Base-by-base conservation (phyloP, 2,888 invertebrate species). In the Anodontia alba region DNA sequence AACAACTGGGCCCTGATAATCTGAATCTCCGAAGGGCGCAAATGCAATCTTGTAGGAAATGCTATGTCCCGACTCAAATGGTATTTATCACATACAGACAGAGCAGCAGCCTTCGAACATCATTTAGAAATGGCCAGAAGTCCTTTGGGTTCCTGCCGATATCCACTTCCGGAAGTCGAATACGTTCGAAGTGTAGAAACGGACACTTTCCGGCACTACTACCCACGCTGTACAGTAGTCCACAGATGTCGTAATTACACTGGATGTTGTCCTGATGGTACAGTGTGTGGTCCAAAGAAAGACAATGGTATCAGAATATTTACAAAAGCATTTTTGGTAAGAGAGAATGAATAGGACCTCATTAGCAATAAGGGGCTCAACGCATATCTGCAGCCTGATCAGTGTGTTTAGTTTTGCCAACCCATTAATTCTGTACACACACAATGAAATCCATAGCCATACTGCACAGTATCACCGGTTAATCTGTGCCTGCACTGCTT, bases 161-260 rank as follows among this genome's bases (percentile, higher is more conserved):
- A 95, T 89, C 98, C 98, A 0, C 96, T 96, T 86, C 96, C 97
- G 17, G 96, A 97, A 87, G 96, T 98, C 92, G 96, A 98, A 73
- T 96, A 96, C 68, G 97, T 98, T 26, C 90, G 90, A 31, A 96
- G 96, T 73, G 95, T 96, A 36, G 96, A 97, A 82, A 96, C 97
- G 0, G 96, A 96, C 80, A 95, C 96, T 1, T 96, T 96, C 83
- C 97, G 96, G 88, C 96, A 96, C 29, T 98, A 97, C 95, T 95
- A 96, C 91, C 98, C 98, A 0, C 96, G 97, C 71, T 98, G 98
- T 93, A 98, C 98, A 23, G 96, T 97, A 73, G 95, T 98, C 73
- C 97, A 98, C 93, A 96, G 97, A 84, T 98, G 98, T 94, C 96
- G 97, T 17, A 97, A 97, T 88, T 97, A 97, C 94, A 96, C 97